Evolutionary conservation across 23 tunicate species (phyloP), one percentile per base, ranked within the genome.

Genomic region (Ascidia mentula): DNA sequence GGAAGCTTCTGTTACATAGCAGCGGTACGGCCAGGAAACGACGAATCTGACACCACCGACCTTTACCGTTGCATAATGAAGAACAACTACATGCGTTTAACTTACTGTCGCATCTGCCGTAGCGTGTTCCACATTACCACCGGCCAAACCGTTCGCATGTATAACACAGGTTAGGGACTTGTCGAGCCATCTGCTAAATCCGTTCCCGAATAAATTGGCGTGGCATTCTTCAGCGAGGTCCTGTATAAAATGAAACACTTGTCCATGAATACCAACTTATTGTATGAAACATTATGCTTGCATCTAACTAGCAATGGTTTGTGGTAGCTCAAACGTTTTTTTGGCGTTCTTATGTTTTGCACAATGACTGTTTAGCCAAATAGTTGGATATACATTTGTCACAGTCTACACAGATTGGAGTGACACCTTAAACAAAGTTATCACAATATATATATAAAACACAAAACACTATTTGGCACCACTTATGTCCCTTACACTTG

Each of bases 61-160:
- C n/a, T n/a, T n/a, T n/a, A n/a, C n/a, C 15, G 53, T 12, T 15
- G 53, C 12, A 15, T 42, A 9, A 15, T 15, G 15, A 12, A 42
- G 15, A 42, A 42, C 53, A 15, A 53, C 7, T 20, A 42, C 53
- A 42, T 9, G 15, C 15, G 15, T 3, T 53, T 28, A 22, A 80
- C 85, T 78, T 38, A 91, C 97, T 30, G 97, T 92, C 32, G 97
- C 97, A 79, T 92, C 97, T 18, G 92, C 97, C 0, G 97, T 83
- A 20, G 89, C 74, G 82, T 92, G 97, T 76, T 92, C 97, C 18
- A 83, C 77, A 42, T 92, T 89, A 24, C 90, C 82, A 17, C 97
- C 97, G 59, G 79, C 76, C 39, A 33, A 0, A 8, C 97, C 85
- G 60, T 92, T 92, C 69, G 77, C 88, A 59, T 82, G 79, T 33